Percentiles rank a stretch among this genome's conserved stretches.
phyloP scores from a whole-genome alignment of 1,140 invertebrate species.

The Cherax quadricarinatus region DNA sequence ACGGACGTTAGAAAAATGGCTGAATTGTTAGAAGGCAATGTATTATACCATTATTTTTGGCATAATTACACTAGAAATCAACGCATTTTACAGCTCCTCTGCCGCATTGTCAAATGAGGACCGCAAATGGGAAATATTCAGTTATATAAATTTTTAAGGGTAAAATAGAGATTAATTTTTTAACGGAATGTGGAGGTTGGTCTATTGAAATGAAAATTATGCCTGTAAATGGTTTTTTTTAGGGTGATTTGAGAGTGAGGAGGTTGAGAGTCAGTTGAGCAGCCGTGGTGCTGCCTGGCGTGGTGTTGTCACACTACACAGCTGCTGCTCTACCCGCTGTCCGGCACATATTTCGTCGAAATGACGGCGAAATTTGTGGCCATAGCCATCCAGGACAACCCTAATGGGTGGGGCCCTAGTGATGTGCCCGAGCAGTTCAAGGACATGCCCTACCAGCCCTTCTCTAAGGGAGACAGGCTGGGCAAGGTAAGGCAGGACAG shows the following conservation, averaged over 20 bases:
- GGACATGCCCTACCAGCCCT: conserved; percentile 99
- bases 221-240: too few species aligned
- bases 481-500: conserved; percentile 84
- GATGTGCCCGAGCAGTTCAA: conserved; percentile 96
- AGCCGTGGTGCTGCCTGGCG: neutral
- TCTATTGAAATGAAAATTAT: too few species aligned
- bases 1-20: too few species aligned
- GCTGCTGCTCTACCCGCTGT: neutral
- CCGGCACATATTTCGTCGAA: neutral
- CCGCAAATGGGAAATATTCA: neutral
- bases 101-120: neutral
- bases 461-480: conserved; percentile 96
- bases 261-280: neutral
- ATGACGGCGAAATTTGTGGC: conserved; percentile 79
- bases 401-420: conserved; percentile 96
- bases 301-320: neutral
- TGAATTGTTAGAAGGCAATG: too few species aligned
- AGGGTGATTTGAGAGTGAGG: too few species aligned
- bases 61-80: neutral
- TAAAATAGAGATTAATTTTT: too few species aligned
- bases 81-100: neutral
- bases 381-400: conserved; percentile 91
- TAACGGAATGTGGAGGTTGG: too few species aligned
- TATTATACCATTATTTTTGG: too few species aligned
- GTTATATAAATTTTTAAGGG: neutral